phyloP scores from a whole-genome alignment of 2,888 invertebrate genomes.

The Pachycephus smyrnensis region DNA sequence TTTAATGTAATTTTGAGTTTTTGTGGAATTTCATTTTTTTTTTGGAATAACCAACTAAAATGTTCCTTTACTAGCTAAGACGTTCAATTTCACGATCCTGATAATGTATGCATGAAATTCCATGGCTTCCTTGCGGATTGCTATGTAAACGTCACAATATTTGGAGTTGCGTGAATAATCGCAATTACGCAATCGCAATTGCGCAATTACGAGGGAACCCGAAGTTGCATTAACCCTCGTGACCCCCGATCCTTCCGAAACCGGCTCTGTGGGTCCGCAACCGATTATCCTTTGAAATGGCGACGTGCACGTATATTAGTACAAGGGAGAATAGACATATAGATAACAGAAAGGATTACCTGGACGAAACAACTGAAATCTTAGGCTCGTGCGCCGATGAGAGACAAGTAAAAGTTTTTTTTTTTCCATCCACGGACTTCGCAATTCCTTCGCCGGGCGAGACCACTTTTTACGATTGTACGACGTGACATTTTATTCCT shows the following conservation, averaged over 20 bases:
- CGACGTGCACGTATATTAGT: not conserved
- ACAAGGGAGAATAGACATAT: not conserved
- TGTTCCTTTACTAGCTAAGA: not conserved
- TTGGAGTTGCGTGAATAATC: conserved; percentile 33
- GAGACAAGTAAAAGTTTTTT: not conserved
- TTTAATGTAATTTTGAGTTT: not conserved
- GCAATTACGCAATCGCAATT: too few relatives aligned
- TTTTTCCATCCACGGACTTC: not conserved
- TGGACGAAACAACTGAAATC: not conserved
- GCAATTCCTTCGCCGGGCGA: not conserved
- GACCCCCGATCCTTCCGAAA: conserved; percentile 19
- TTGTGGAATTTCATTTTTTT: not conserved
- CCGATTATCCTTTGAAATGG: not conserved
- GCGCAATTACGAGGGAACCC: conserved; percentile 31
- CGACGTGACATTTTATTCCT: not conserved
- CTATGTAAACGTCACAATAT: conserved; percentile 23
- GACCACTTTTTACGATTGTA: not conserved
- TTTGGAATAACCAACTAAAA: not conserved
- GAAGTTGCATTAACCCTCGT: conserved; percentile 30
- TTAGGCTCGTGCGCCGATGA: not conserved
- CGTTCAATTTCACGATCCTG: not conserved
- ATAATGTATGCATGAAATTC: not conserved
- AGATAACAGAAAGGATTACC: not conserved
- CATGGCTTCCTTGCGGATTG: not conserved
- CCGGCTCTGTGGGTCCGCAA: not conserved